A percentile compares a stretch with the other conserved stretches of the same genome.
These are phyloP conservation scores for Lasioglossum morio DNA, from an alignment of 2,888 invertebrate species.

Conservation along the genomic window DNA sequence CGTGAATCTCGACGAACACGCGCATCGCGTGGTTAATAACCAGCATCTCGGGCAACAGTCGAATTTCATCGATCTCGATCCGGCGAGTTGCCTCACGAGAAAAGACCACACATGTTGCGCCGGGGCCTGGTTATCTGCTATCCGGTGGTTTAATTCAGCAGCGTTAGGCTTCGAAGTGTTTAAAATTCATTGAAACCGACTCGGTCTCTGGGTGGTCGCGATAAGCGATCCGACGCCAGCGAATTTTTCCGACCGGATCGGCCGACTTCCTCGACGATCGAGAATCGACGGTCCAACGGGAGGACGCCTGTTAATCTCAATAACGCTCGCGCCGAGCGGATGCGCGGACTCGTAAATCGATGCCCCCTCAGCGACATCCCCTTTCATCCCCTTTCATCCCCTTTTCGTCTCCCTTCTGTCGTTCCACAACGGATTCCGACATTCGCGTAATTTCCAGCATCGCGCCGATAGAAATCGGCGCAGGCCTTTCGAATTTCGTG, in stretches of 20 bases:
- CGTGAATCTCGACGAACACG: slow-evolving; percentile 50
- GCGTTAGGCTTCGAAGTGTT: neutral
- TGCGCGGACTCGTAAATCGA: slow-evolving; percentile 81
- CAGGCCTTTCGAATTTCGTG: slow-evolving; percentile 13
- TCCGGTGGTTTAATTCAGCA: neutral
- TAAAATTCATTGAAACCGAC: slow-evolving; percentile 12
- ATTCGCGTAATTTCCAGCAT: neutral
- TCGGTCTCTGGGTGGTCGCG: slow-evolving; percentile 24
- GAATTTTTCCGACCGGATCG: slow-evolving; percentile 42
- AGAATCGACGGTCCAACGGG: slow-evolving; percentile 62
- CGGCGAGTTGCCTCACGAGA: neutral
- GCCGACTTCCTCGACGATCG: slow-evolving; percentile 69
- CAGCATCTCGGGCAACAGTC: neutral
- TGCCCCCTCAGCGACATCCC: slow-evolving; percentile 58
- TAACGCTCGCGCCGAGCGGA: slow-evolving; percentile 82
- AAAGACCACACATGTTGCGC: slow-evolving; percentile 15
- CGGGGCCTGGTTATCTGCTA: neutral
- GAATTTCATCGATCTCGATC: slow-evolving; percentile 11
- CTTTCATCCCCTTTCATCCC: slow-evolving; percentile 63
- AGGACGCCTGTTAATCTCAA: slow-evolving; percentile 82
- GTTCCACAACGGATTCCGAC: neutral
- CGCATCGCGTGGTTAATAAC: slow-evolving; percentile 33
- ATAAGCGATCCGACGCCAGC: slow-evolving; percentile 24
- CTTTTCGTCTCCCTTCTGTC: neutral
- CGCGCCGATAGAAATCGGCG: neutral